Evolutionary conservation across 1,140 invertebrate species (phyloP).

Genomic region (Tetramorium parvispinum): DNA sequence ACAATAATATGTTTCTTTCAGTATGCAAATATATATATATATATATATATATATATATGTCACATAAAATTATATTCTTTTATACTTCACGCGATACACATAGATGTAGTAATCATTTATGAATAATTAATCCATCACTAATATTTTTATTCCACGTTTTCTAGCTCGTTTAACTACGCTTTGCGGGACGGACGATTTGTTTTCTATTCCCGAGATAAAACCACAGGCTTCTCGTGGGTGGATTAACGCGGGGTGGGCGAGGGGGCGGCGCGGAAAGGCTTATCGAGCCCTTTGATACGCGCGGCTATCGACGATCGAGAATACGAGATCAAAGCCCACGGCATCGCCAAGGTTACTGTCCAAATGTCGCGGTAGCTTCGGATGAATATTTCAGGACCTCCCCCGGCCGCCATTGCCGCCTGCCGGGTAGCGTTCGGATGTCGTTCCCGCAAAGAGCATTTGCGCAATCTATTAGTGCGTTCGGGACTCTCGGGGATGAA

Average conservation of each 20-base stretch:
- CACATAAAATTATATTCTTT: neutral
- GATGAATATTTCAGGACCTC: conserved; percentile 69
- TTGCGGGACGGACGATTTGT: conserved; percentile 12
- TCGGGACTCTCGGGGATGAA: conserved; percentile 78
- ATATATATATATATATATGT: too few species aligned
- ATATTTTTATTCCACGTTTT: neutral
- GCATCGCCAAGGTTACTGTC: conserved; percentile 61
- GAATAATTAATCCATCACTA: neutral
- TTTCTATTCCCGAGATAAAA: conserved; percentile 41
- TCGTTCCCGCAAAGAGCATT: conserved; percentile 82
- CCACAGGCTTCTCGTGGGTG: neutral
- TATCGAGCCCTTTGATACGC: conserved; percentile 41
- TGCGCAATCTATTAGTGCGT: conserved; percentile 82
- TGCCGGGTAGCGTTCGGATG: conserved; percentile 48
- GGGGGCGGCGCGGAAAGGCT: conserved; percentile 27
- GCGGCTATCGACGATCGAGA: conserved; percentile 60
- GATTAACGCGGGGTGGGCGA: neutral
- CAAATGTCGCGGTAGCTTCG: conserved; percentile 70
- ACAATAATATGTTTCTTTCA: too few species aligned
- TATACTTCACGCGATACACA: neutral
- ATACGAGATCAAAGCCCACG: conserved; percentile 71
- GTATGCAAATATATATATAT: too few species aligned
- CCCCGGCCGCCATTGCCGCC: conserved; percentile 44
- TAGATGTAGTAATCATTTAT: neutral
- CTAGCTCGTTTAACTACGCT: neutral